Evolutionary conservation across 2,113 vertebrate genomes (phyloP).

Genomic region (Columba livia): DNA sequence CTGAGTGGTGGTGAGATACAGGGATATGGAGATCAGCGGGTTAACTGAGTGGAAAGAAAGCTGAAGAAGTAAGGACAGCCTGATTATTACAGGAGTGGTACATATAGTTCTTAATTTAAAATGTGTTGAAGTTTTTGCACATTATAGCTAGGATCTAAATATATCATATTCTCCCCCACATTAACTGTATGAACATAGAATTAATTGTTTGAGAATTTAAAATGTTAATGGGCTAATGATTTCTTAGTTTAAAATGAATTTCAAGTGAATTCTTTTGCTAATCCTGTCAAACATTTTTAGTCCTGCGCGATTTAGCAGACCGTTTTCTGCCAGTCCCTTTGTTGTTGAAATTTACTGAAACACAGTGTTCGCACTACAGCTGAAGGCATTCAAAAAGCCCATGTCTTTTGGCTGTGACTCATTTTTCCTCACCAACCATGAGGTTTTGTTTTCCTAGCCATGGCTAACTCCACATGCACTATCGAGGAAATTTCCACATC

Average conservation of each 20-base stretch:
- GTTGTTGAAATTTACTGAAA: not conserved
- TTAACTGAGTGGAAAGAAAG: not conserved
- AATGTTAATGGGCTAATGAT: constrained; percentile 15
- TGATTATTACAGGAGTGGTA: not conserved
- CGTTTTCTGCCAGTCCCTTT: not conserved
- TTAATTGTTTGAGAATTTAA: constrained; percentile 42
- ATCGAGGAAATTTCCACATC: not conserved
- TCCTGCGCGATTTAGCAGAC: not conserved
- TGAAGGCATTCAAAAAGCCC: not conserved
- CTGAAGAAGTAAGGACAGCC: not conserved
- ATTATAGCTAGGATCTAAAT: not conserved
- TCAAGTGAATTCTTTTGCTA: constrained; percentile 2
- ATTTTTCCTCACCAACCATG: not conserved
- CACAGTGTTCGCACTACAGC: not conserved
- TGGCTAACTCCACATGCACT: not conserved
- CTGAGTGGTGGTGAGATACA: not conserved
- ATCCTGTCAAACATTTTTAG: not conserved
- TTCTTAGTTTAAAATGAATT: constrained; percentile 34
- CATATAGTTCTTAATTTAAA: not conserved
- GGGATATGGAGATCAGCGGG: not conserved
- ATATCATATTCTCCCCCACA: not conserved
- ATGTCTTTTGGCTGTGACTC: not conserved
- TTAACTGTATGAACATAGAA: not conserved
- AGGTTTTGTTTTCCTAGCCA: not conserved
- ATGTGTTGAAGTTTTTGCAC: not conserved